Percentiles rank a stretch among this genome's conserved stretches.
Conservation (phyloP, 1,140 invertebrate genomes). For the Palaemon carinicauda region DNA sequence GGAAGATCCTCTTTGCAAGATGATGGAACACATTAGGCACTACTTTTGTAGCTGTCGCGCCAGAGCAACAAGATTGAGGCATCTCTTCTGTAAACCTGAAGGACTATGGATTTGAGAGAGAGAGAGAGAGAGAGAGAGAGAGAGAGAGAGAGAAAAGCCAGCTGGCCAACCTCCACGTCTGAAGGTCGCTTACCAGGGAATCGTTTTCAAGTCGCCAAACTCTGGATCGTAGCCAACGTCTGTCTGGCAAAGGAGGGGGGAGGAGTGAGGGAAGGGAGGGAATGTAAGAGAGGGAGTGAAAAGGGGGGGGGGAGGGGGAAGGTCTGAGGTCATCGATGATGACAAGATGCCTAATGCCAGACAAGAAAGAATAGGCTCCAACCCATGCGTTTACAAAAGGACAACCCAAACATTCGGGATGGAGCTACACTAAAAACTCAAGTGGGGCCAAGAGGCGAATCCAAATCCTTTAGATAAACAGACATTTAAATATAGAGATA, state of each 20-base stretch:
- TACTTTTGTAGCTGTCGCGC: not conserved
- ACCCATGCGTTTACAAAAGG: no score
- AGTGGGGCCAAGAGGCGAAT: no score
- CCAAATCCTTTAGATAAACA: no score
- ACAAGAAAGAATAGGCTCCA: not conserved
- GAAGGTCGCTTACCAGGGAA: no score
- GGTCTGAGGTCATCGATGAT: not conserved
- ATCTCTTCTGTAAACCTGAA: not conserved
- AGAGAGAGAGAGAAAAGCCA: slow-evolving; percentile 12
- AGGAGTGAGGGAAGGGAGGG: not conserved
- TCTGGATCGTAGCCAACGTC: no score
- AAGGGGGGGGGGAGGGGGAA: not conserved
- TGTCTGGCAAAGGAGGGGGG: not conserved
- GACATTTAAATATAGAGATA: no score
- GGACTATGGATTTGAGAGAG: not conserved
- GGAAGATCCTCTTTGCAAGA: no score
- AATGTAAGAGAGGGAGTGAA: not conserved
- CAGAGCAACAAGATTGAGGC: not conserved
- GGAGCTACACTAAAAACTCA: no score
- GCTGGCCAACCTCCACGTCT: no score
- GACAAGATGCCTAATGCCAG: not conserved
- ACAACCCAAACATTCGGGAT: no score
- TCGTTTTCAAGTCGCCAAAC: no score
- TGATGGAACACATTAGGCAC: no score
- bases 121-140: slow-evolving; percentile 18